A percentile compares a stretch with the other conserved stretches of the same genome.
phyloP scores from a whole-genome alignment of 2,797 vertebrate genomes.

The Paratrypauchen microcephalus region DNA sequence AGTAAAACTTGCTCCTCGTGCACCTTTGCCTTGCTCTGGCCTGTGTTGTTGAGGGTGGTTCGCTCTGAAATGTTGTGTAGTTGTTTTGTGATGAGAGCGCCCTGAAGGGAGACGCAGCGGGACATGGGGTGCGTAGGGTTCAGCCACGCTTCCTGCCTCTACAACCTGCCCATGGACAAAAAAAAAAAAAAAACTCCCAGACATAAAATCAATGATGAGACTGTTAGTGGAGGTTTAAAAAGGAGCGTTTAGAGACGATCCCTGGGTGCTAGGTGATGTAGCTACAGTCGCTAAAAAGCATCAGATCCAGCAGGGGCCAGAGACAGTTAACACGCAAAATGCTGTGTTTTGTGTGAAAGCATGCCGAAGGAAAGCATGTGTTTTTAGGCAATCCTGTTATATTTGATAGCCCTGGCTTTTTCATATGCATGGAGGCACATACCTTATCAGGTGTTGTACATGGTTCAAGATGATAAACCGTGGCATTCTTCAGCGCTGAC shows the following conservation, averaged over 20 bases:
- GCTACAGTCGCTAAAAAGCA: conserved; percentile 72
- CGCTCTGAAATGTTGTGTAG: conserved; percentile 71
- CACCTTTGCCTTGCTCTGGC: conserved; percentile 75
- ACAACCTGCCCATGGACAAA: conserved; percentile 62
- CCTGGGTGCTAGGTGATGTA: conserved; percentile 78
- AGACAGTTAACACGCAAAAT: conserved; percentile 41
- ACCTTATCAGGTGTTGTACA: conserved; percentile 58
- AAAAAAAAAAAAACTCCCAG: conserved; percentile 53
- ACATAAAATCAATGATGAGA: conserved; percentile 83
- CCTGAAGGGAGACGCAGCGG: conserved; percentile 74
- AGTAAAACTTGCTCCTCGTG: conserved; percentile 66
- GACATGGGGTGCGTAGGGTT: conserved; percentile 76
- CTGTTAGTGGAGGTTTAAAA: conserved; percentile 81
- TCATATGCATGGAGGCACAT: conserved; percentile 41
- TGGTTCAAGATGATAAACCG: conserved; percentile 67
- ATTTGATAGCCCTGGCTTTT: conserved; percentile 31
- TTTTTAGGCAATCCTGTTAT: conserved; percentile 53
- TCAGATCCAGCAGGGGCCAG: conserved; percentile 70
- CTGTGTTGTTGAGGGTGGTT: conserved; percentile 71
- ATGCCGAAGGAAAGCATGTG: conserved; percentile 53
- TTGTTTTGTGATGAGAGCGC: conserved; percentile 74
- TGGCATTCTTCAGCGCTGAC: conserved; percentile 68
- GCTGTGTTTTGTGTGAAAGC: conserved; percentile 40
- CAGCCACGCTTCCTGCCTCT: conserved; percentile 76
- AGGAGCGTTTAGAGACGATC: conserved; percentile 77